Conservation (phyloP, 2,888 invertebrate species). For the Gryllus longicercus region DNA sequence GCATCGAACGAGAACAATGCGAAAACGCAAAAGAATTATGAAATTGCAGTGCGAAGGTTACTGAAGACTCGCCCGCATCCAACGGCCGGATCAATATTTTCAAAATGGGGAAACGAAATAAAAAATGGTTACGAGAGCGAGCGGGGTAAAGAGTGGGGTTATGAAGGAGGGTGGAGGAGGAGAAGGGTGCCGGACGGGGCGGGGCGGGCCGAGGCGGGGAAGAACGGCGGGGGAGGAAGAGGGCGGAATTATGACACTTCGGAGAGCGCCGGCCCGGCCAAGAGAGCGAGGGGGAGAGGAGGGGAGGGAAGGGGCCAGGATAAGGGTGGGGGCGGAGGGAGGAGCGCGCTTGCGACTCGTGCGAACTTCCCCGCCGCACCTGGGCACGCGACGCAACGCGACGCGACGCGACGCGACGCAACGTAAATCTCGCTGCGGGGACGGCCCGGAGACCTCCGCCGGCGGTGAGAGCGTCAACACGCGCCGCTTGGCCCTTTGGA, state of each 20-base stretch:
- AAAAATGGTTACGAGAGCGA: constrained; percentile 23
- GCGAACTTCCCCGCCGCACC: too few relatives aligned
- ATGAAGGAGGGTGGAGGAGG: not conserved
- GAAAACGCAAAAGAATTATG: not conserved
- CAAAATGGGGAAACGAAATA: constrained; percentile 26
- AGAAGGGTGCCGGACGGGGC: too few relatives aligned
- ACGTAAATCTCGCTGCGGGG: too few relatives aligned
- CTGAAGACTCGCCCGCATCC: constrained; percentile 8
- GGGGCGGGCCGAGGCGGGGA: not conserved
- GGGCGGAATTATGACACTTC: constrained; percentile 27
- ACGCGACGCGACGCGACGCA: not conserved
- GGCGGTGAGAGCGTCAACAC: too few relatives aligned
- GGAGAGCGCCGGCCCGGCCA: not conserved
- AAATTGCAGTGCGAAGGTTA: constrained; percentile 2
- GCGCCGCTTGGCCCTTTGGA: too few relatives aligned
- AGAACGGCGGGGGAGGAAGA: not conserved
- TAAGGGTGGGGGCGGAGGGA: too few relatives aligned
- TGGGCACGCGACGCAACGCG: not conserved
- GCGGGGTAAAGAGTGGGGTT: constrained; percentile 22
- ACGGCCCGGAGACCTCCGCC: too few relatives aligned
- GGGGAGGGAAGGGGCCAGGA: too few relatives aligned
- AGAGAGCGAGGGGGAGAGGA: too few relatives aligned
- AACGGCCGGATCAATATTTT: constrained; percentile 27
- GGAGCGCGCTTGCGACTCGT: too few relatives aligned
- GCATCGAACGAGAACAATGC: not conserved